Evolutionary conservation across 2,888 invertebrate species (phyloP).

Genomic region (Thecophora atra): DNA sequence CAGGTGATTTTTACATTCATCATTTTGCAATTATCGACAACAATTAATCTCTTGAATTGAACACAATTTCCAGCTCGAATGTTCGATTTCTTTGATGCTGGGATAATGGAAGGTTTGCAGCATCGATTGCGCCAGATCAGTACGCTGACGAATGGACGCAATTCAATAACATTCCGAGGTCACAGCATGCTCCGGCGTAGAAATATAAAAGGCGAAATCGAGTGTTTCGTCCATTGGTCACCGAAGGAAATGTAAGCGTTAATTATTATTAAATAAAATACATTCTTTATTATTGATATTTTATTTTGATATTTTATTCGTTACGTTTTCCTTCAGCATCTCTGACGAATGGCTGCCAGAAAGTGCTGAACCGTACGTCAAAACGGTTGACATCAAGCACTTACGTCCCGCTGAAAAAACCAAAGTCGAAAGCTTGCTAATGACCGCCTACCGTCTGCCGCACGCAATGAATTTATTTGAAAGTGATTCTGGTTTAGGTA

Average conservation of each 20-base stretch:
- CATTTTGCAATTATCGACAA: neutral
- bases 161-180: constrained; percentile 78
- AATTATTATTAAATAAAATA: too few relatives aligned
- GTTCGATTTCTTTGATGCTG: constrained; percentile 93
- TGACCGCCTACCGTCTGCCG: constrained; percentile 60
- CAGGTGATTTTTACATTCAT: constrained; percentile 75
- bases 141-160: constrained; percentile 73
- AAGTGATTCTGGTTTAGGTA: constrained; percentile 49
- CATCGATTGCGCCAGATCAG: constrained; percentile 78
- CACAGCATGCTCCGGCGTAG: constrained; percentile 74
- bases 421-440: constrained; percentile 59
- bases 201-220: constrained; percentile 72
- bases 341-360: constrained; percentile 89
- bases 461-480: constrained; percentile 59
- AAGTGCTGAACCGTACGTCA: constrained; percentile 73
- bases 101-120: constrained; percentile 91
- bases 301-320: too few relatives aligned
- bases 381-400: constrained; percentile 67
- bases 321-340: constrained; percentile 72
- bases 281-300: too few relatives aligned
- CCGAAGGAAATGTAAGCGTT: constrained; percentile 88
- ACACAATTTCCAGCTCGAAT: constrained; percentile 77
- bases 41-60: neutral
- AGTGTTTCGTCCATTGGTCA: constrained; percentile 83
- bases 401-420: constrained; percentile 62